Base-by-base conservation (phyloP, 2,888 invertebrate species). In the Chloroclystis v-ata region DNA sequence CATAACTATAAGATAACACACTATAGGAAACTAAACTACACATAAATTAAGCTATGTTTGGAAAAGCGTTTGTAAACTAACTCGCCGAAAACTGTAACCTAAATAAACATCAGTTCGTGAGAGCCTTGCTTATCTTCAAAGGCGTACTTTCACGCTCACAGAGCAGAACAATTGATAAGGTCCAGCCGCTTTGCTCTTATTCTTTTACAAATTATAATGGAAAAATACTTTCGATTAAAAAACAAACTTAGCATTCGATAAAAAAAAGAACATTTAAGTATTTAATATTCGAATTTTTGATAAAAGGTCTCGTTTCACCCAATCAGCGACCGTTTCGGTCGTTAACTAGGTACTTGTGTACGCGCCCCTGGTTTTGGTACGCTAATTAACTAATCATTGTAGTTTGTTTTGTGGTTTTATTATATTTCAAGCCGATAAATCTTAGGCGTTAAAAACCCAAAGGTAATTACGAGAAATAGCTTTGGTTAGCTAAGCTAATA, bases 101-200 rank as follows among this genome's bases (percentile, higher is more conserved):
- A 53, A 54, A 54, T 29, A 57, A 56, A 54, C 47, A 56, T 20
- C 30, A 41, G 26, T 41, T 37, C 37, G 26, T 26, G 33, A 39
- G 37, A 40, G 40, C 28, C 13, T 24, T 37, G 45, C 45, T 46
- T 59, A 54, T 57, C 55, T 51, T 46, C 40, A 54, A 52, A 45
- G 52, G 50, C 41, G 32, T 52, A 48, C 50, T 58, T 56, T 56
- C 48, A 43, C 49, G 39, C 30, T 52, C 49, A 43, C 41, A 32
- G 37, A 52, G 53, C 54, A 53, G 51, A 59, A 59, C 53, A 56
- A 56, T 48, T 54, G 56, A 59, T 56, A 56, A 54, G 52, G 49
- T 50, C 50, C 53, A 43, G 45, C 47, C 43, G 40, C 41, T 47
- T 20, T 20, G 20, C 42, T n/a, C 9, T 26, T 6, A 26, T 26